Conservation (phyloP, 1,140 invertebrate genomes). For the Druon quercuslanigerum region DNA sequence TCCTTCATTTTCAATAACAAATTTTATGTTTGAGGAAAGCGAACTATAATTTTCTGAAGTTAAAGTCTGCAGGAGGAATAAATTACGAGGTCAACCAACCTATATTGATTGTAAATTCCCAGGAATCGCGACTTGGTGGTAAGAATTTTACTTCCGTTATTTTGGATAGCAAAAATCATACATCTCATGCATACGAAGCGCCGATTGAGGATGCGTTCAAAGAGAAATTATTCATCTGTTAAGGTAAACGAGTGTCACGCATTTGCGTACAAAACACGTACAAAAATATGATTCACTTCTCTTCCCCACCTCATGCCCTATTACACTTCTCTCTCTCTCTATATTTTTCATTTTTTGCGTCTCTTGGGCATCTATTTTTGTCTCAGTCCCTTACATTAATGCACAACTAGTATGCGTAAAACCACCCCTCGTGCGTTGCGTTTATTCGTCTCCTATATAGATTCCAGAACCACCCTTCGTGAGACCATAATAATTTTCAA, state of each 20-base stretch:
- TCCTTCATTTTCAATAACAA: too few relatives aligned
- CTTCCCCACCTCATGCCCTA: background rate
- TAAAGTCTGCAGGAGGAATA: too few relatives aligned
- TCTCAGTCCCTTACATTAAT: constrained; percentile 18
- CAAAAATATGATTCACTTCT: constrained; percentile 52
- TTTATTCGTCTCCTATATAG: constrained; percentile 46
- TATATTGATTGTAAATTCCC: too few relatives aligned
- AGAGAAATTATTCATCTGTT: background rate
- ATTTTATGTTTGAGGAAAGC: too few relatives aligned
- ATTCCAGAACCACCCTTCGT: constrained; percentile 30
- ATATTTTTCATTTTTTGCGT: constrained; percentile 15
- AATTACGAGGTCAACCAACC: too few relatives aligned
- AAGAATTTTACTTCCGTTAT: too few relatives aligned
- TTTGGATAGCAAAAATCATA: background rate
- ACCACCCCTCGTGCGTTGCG: constrained; percentile 41
- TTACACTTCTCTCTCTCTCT: background rate
- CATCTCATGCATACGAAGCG: background rate
- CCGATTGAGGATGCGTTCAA: background rate
- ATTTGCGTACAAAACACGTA: constrained; percentile 28
- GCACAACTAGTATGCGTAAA: constrained; percentile 41
- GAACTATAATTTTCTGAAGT: too few relatives aligned
- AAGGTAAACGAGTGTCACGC: background rate
- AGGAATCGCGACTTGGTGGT: too few relatives aligned
- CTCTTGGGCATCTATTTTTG: constrained; percentile 5
- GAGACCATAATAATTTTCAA: constrained; percentile 56